phyloP scores from a whole-genome alignment of 2,888 invertebrate species.

The Aelia acuminata region DNA sequence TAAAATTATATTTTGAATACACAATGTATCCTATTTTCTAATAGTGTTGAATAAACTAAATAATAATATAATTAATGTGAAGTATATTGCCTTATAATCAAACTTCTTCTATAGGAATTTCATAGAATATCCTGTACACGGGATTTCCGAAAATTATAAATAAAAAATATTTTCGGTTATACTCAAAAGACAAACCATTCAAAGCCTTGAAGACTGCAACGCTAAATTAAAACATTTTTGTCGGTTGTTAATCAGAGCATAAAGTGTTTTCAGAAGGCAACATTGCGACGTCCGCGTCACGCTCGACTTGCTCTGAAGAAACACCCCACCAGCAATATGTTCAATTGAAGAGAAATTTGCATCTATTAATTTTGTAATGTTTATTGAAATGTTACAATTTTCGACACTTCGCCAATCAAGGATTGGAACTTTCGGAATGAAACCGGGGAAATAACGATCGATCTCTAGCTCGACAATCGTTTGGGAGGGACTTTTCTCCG shows the following conservation, averaged over 20 bases:
- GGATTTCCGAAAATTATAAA: too few relatives aligned
- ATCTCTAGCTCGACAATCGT: not conserved
- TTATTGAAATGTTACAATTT: not conserved
- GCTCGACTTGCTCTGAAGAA: not conserved
- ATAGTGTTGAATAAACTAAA: too few relatives aligned
- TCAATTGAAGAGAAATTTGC: slow-evolving; percentile 23
- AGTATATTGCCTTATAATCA: too few relatives aligned
- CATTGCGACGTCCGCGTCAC: not conserved
- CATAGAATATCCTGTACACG: too few relatives aligned
- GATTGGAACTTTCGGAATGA: not conserved
- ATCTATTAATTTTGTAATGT: not conserved
- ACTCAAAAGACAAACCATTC: not conserved
- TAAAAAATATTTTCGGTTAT: not conserved
- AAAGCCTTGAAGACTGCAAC: not conserved
- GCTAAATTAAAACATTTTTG: slow-evolving; percentile 38
- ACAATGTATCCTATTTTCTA: too few relatives aligned
- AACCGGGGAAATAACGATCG: not conserved
- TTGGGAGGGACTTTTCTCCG: not conserved
- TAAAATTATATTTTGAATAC: too few relatives aligned
- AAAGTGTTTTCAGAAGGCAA: not conserved
- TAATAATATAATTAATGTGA: too few relatives aligned
- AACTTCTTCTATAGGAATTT: too few relatives aligned
- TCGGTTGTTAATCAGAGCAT: slow-evolving; percentile 25
- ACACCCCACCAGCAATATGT: not conserved
- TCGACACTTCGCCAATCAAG: not conserved